phyloP scores from a whole-genome alignment of 2,888 invertebrate species.

The Colostygia pectinataria region DNA sequence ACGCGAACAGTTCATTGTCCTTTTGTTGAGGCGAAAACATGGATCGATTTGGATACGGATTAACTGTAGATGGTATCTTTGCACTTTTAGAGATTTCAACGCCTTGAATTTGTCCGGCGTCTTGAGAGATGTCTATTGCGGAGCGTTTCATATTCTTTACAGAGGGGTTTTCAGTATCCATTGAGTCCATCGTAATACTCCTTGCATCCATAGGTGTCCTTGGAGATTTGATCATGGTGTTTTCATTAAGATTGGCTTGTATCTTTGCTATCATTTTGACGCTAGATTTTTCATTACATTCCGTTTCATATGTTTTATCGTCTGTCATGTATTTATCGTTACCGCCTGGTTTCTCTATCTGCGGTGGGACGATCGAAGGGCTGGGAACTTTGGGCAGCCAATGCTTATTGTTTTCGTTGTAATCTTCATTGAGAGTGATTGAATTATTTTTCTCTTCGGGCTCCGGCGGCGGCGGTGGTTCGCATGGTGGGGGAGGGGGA shows the following conservation, averaged over 20 bases:
- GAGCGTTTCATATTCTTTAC: slow-evolving; percentile 58
- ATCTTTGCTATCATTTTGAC: slow-evolving; percentile 77
- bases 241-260: slow-evolving; percentile 76
- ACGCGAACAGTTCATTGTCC: slow-evolving; percentile 85
- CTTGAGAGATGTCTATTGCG: slow-evolving; percentile 64
- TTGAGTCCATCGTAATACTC: slow-evolving; percentile 60
- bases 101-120: slow-evolving; percentile 71
- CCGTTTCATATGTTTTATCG: slow-evolving; percentile 70
- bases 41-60: slow-evolving; percentile 81
- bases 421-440: slow-evolving; percentile 49
- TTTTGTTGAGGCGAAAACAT: slow-evolving; percentile 89
- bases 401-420: slow-evolving; percentile 60
- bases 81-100: slow-evolving; percentile 77
- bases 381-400: slow-evolving; percentile 71
- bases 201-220: slow-evolving; percentile 79
- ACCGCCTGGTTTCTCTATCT: slow-evolving; percentile 68
- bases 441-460: slow-evolving; percentile 52
- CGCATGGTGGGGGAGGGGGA: slow-evolving; percentile 1
- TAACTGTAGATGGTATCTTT: slow-evolving; percentile 70
- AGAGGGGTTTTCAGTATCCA: slow-evolving; percentile 61
- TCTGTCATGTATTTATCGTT: slow-evolving; percentile 78
- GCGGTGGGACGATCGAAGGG: slow-evolving; percentile 65
- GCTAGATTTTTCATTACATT: slow-evolving; percentile 70
- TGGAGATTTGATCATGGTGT: slow-evolving; percentile 79
- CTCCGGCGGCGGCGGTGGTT: slow-evolving; percentile 30